Conservation (phyloP, 2,797 vertebrate species). For the Molossus molossus region DNA sequence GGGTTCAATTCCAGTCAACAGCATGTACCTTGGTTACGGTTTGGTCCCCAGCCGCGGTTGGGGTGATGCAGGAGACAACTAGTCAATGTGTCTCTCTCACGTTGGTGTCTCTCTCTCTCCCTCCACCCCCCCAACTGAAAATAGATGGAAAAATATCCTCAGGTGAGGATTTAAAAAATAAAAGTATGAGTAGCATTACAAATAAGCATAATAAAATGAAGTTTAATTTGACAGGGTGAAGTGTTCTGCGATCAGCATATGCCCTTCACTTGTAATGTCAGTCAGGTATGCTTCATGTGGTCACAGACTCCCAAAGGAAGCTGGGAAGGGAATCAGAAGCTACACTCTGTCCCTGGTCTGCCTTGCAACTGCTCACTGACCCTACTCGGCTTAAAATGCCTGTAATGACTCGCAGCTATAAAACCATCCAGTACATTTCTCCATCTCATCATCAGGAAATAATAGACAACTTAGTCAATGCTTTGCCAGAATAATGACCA, state of each 20-base stretch:
- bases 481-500: slow-evolving; percentile 27
- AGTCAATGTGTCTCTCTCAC: no score
- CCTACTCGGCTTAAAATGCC: not conserved
- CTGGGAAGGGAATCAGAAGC: not conserved
- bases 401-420: not conserved
- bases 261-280: not conserved
- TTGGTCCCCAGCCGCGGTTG: no score
- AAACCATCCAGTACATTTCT: slow-evolving; percentile 17
- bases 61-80: no score
- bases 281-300: not conserved
- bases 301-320: not conserved
- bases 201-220: slow-evolving; percentile 14
- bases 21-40: no score
- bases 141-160: no score
- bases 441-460: slow-evolving; percentile 25
- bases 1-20: no score
- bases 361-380: not conserved
- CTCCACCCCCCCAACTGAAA: no score
- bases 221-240: not conserved
- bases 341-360: not conserved
- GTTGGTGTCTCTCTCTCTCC: no score
- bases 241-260: not conserved
- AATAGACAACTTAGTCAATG: slow-evolving; percentile 3
- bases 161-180: not conserved
- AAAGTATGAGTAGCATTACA: not conserved